A percentile compares a stretch with the other conserved stretches of the same genome.
Evolutionary conservation across 2,888 invertebrate genomes (phyloP).

Genomic region (Teleiodes luculella): DNA sequence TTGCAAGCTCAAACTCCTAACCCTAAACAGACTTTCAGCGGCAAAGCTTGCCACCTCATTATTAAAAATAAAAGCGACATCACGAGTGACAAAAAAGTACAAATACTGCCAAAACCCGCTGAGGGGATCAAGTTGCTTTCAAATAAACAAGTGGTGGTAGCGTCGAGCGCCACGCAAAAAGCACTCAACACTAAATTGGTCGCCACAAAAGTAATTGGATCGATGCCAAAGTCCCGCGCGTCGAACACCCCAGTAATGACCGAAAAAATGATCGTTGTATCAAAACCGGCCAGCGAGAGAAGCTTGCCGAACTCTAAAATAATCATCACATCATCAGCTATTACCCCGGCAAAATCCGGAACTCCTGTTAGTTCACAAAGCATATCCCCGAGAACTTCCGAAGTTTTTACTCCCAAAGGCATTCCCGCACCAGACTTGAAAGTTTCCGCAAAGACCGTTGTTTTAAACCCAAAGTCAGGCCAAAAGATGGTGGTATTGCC

Average conservation of each 20-base stretch:
- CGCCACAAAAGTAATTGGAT: constrained; percentile 66
- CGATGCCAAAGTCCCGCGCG: constrained; percentile 50
- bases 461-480: constrained; percentile 70
- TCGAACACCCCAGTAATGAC: constrained; percentile 39
- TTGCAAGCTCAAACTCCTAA: constrained; percentile 53
- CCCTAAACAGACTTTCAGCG: constrained; percentile 42
- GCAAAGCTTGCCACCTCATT: constrained; percentile 65
- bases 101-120: constrained; percentile 60
- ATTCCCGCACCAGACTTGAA: constrained; percentile 71
- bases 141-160: constrained; percentile 62
- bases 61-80: constrained; percentile 60
- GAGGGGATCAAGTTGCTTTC: constrained; percentile 65
- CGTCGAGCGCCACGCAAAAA: constrained; percentile 57
- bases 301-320: constrained; percentile 54
- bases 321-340: constrained; percentile 54
- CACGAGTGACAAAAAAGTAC: constrained; percentile 54
- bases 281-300: constrained; percentile 60
- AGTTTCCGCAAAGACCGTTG: constrained; percentile 70
- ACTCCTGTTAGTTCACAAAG: constrained; percentile 46
- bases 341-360: constrained; percentile 44
- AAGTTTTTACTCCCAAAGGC: constrained; percentile 65
- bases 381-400: constrained; percentile 50
- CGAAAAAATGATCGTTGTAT: constrained; percentile 72
- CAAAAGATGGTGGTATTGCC: constrained; percentile 75
- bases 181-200: constrained; percentile 60